Percentiles rank a stretch among this genome's conserved stretches.
Evolutionary conservation across 2,888 invertebrate genomes (phyloP).

Genomic region (Coleophora flavipennella): DNA sequence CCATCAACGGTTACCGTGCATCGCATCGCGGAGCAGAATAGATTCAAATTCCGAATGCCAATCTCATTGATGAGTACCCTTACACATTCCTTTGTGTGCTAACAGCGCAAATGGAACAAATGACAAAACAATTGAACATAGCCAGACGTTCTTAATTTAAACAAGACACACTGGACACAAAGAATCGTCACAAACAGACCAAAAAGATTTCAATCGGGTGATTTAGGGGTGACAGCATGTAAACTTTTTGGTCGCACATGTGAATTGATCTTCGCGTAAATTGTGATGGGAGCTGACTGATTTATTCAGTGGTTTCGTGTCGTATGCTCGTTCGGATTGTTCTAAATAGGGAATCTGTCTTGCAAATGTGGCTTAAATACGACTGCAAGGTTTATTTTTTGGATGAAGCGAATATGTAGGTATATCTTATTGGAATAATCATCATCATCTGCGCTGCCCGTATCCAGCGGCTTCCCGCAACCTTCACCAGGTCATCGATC

Average conservation of each 20-base stretch:
- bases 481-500: no score
- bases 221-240: constrained; percentile 33
- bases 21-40: background rate
- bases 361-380: no score
- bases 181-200: constrained; percentile 24
- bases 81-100: constrained; percentile 3
- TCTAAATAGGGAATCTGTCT: no score
- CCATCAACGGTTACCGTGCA: background rate
- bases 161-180: constrained; percentile 1
- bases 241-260: constrained; percentile 10
- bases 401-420: background rate
- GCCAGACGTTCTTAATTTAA: constrained; percentile 32
- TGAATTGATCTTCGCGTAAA: constrained; percentile 51
- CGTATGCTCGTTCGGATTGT: constrained; percentile 20
- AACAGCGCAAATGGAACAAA: constrained; percentile 5
- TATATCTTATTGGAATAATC: no score
- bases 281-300: constrained; percentile 54
- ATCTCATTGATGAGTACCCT: constrained; percentile 6
- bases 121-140: constrained; percentile 10
- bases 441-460: no score
- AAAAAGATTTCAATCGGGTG: constrained; percentile 38
- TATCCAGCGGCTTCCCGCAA: no score
- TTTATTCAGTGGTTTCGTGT: constrained; percentile 31
- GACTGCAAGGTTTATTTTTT: no score
- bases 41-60: constrained; percentile 1